Percentiles rank a stretch among this genome's conserved stretches.
Evolutionary conservation across 2,113 vertebrate genomes (phyloP).

Genomic region (Tetrao urogallus): DNA sequence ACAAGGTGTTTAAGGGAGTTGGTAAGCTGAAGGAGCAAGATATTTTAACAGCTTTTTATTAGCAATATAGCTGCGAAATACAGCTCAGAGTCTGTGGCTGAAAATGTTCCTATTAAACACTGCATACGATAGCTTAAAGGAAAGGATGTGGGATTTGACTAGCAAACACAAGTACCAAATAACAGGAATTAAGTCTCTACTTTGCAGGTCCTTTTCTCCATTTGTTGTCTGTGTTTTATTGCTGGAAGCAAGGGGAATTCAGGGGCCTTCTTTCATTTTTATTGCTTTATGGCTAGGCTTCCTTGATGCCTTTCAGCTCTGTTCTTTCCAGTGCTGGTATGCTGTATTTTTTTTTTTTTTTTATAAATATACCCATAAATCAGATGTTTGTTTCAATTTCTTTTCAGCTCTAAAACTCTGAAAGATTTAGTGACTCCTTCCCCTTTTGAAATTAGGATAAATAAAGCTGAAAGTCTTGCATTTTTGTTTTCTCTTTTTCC

Average conservation of each 20-base stretch:
- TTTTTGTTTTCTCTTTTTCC: background rate
- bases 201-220: background rate
- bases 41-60: conserved; percentile 44
- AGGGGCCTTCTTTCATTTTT: background rate
- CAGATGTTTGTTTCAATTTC: background rate
- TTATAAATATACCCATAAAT: background rate
- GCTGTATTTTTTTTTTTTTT: background rate
- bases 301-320: background rate
- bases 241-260: background rate
- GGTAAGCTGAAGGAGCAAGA: conserved; percentile 35
- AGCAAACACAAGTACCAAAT: background rate
- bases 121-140: background rate
- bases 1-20: conserved; percentile 30
- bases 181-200: background rate
- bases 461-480: background rate
- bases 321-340: background rate
- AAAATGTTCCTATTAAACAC: conserved; percentile 2
- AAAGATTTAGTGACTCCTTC: background rate
- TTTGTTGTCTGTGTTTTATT: background rate
- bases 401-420: background rate
- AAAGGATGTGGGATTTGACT: background rate
- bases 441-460: background rate
- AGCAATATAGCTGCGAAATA: conserved; percentile 19
- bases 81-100: background rate
- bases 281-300: background rate